These are phyloP conservation scores for Formicarius rufipectus DNA, from an alignment of 2,113 vertebrate species.

Conservation along the genomic window DNA sequence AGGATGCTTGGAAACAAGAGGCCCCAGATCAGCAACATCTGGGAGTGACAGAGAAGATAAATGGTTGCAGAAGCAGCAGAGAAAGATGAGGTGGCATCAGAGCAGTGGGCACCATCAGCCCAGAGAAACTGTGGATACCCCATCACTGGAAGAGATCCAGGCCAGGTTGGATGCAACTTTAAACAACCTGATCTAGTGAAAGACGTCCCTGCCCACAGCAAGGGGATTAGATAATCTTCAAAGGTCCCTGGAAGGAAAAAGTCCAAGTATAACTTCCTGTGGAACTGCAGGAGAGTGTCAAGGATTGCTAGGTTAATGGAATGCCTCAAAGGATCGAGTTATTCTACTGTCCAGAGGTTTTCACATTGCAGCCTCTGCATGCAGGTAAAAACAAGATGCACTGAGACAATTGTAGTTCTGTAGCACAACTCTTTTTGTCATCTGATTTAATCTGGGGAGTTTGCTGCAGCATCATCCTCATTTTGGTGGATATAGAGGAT, in stretches of 20 bases:
- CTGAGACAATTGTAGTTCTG: background rate
- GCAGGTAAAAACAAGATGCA: background rate
- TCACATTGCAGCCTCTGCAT: background rate
- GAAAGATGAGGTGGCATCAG: background rate
- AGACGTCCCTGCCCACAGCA: background rate
- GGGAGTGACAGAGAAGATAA: background rate
- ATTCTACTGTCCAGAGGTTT: background rate
- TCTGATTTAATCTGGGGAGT: background rate
- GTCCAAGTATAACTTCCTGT: background rate
- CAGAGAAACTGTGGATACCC: background rate
- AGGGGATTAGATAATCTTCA: background rate
- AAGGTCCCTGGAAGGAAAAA: background rate
- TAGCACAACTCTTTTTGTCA: background rate
- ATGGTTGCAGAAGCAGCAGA: background rate
- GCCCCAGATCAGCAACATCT: background rate
- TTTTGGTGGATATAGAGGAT: background rate
- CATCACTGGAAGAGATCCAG: background rate
- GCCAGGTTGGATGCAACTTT: background rate
- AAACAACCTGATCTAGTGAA: background rate
- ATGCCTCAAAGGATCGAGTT: background rate
- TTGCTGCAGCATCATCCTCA: background rate
- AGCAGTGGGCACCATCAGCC: background rate
- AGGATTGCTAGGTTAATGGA: background rate
- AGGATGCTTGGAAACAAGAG: background rate
- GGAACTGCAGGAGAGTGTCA: background rate